Evolutionary conservation across 1,140 invertebrate species (phyloP).

Genomic region (Drosophila mojavensis): DNA sequence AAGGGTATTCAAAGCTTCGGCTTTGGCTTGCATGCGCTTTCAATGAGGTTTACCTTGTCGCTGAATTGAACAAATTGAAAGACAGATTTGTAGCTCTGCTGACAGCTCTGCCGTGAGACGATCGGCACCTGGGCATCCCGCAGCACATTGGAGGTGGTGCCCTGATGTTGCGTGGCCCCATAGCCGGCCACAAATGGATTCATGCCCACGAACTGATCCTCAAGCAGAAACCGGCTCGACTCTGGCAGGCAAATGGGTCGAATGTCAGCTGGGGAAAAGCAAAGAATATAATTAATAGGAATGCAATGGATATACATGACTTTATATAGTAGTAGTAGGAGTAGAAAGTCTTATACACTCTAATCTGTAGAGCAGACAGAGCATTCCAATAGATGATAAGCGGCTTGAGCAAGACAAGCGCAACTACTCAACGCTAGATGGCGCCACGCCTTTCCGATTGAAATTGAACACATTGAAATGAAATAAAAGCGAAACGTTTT

Average conservation of each 20-base stretch:
- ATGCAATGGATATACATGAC: neutral
- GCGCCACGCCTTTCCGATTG: neutral
- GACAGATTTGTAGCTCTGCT: slow-evolving; percentile 86
- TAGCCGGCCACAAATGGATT: slow-evolving; percentile 86
- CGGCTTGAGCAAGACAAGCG: too few relatives aligned
- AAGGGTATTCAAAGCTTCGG: neutral
- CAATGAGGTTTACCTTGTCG: slow-evolving; percentile 60
- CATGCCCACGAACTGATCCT: slow-evolving; percentile 84
- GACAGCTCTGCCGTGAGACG: slow-evolving; percentile 87
- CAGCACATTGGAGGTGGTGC: slow-evolving; percentile 87
- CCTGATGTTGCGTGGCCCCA: slow-evolving; percentile 84
- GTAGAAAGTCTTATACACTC: too few relatives aligned
- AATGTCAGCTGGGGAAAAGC: slow-evolving; percentile 85
- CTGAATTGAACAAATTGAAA: slow-evolving; percentile 81
- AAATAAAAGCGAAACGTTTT: too few relatives aligned
- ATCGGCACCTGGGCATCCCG: slow-evolving; percentile 90
- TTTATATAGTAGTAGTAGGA: too few relatives aligned
- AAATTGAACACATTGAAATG: neutral
- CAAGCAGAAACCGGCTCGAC: slow-evolving; percentile 81
- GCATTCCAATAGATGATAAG: too few relatives aligned
- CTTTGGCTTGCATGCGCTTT: neutral
- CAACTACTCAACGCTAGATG: neutral
- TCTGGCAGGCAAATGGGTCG: slow-evolving; percentile 90
- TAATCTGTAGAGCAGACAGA: too few relatives aligned
- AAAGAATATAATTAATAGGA: neutral